Conservation (phyloP, 2,113 vertebrate species). For the Saguinus imperator region DNA sequence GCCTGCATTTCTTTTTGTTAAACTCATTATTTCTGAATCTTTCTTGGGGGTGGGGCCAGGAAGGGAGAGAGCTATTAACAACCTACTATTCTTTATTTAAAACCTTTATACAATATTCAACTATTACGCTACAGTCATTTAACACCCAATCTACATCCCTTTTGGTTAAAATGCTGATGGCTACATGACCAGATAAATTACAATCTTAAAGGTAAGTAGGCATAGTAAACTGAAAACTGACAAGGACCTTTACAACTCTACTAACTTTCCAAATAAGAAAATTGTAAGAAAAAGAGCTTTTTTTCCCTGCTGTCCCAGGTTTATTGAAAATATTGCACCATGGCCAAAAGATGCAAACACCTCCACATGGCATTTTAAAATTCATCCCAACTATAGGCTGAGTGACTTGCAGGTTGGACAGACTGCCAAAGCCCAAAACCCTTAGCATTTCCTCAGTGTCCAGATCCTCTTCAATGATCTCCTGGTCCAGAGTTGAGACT, state of each 20-base stretch:
- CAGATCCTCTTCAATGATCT: too few species aligned
- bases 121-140: constrained; percentile 24
- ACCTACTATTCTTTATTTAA: constrained; percentile 22
- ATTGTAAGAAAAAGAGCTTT: background rate
- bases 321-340: too few species aligned
- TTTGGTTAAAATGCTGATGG: constrained; percentile 50
- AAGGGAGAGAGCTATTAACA: constrained; percentile 2
- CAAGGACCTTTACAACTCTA: background rate
- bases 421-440: too few species aligned
- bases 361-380: too few species aligned
- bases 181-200: constrained; percentile 21
- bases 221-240: constrained; percentile 35
- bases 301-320: background rate
- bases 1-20: constrained; percentile 38
- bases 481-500: background rate
- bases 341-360: too few species aligned
- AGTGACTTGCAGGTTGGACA: too few species aligned
- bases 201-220: background rate
- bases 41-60: background rate
- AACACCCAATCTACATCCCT: background rate
- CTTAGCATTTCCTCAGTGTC: too few species aligned
- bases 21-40: constrained; percentile 40
- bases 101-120: constrained; percentile 11
- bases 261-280: constrained; percentile 24
- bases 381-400: too few species aligned